These are phyloP conservation scores for Zaprionus capensis DNA, from an alignment of 1,140 invertebrate species.

Conservation along the genomic window DNA sequence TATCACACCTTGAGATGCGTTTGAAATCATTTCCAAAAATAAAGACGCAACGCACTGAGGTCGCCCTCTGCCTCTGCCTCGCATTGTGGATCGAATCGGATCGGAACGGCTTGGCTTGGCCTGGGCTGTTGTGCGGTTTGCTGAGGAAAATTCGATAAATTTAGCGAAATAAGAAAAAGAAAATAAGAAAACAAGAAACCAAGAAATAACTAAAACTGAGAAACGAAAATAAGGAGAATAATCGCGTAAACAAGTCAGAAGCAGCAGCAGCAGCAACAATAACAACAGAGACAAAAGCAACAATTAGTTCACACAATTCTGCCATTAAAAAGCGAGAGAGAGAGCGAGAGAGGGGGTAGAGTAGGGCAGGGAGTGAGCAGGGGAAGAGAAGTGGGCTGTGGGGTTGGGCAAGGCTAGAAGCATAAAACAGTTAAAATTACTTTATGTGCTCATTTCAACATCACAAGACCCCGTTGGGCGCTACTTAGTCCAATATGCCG, in stretches of 20 bases:
- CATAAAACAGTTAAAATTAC: constrained; percentile 80
- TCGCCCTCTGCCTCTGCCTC: not conserved
- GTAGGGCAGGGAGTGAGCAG: not conserved
- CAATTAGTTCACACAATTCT: constrained; percentile 73
- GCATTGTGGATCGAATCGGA: not conserved
- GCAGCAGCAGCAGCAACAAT: constrained; percentile 25
- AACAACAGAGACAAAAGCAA: constrained; percentile 28
- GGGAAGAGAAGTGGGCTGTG: not conserved
- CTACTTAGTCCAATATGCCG: constrained; percentile 48
- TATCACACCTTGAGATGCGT: constrained; percentile 80
- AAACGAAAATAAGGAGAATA: constrained; percentile 55
- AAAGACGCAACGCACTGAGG: constrained; percentile 35
- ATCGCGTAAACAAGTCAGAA: constrained; percentile 65
- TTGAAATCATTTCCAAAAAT: constrained; percentile 83
- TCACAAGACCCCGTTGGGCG: constrained; percentile 63
- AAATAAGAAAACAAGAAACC: constrained; percentile 25
- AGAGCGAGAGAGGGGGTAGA: not conserved
- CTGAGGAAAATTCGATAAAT: constrained; percentile 57
- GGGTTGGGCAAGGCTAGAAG: constrained; percentile 21
- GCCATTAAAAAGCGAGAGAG: constrained; percentile 52
- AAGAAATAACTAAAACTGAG: not conserved
- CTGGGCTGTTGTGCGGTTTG: constrained; percentile 9
- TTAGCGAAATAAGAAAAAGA: constrained; percentile 58
- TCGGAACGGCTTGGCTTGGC: not conserved
- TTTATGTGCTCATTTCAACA: constrained; percentile 78